Conservation (phyloP, 2,797 vertebrate genomes). For the Harpagifer antarcticus region DNA sequence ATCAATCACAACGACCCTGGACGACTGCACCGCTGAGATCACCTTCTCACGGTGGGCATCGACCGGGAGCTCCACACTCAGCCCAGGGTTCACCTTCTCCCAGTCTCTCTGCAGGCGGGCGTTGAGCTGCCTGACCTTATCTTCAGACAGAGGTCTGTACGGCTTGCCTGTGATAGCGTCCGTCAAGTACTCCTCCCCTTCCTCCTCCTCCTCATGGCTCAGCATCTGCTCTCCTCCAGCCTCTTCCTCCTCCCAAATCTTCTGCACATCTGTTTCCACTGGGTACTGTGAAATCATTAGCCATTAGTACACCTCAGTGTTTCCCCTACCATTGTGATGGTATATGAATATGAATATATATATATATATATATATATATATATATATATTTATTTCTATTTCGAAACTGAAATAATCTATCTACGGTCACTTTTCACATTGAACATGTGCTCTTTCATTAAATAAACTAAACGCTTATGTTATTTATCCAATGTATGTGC, state of each 20-base stretch:
- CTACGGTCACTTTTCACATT: no score
- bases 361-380: no score
- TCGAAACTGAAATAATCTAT: no score
- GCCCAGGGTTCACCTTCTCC: slow-evolving; percentile 79
- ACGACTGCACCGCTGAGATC: slow-evolving; percentile 86
- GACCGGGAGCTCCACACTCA: slow-evolving; percentile 87
- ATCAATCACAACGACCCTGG: slow-evolving; percentile 91
- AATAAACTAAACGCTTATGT: no score
- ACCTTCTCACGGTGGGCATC: slow-evolving; percentile 90
- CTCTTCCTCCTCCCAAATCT: slow-evolving; percentile 84
- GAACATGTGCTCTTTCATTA: no score
- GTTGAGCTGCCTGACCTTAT: slow-evolving; percentile 81
- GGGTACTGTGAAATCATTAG: slow-evolving; percentile 85
- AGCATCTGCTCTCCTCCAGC: slow-evolving; percentile 34
- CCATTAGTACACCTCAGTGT: neutral
- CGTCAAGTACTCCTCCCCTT: slow-evolving; percentile 82
- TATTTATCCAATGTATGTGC: no score
- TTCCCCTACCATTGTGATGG: no score
- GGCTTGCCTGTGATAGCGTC: slow-evolving; percentile 91
- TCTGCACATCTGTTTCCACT: slow-evolving; percentile 83
- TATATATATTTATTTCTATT: no score
- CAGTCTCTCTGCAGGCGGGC: slow-evolving; percentile 86
- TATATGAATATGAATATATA: no score
- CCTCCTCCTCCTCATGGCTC: slow-evolving; percentile 79
- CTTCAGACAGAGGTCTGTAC: slow-evolving; percentile 81